These are phyloP conservation scores for Perdita meconis DNA, from an alignment of 2,888 invertebrate genomes.

Conservation along the genomic window DNA sequence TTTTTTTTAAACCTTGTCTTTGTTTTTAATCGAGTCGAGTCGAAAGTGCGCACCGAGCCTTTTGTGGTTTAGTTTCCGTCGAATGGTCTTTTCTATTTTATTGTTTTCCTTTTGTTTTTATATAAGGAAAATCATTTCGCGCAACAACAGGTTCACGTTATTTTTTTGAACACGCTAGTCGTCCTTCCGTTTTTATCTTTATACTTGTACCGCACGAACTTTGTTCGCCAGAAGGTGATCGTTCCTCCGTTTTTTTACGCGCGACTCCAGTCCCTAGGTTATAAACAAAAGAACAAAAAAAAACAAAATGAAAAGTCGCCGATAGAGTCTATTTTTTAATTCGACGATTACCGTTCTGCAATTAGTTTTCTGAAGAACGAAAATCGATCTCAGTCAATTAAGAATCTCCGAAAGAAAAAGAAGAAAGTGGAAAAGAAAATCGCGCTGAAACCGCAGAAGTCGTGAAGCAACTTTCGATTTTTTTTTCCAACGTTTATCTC, in stretches of 20 bases:
- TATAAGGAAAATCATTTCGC: neutral
- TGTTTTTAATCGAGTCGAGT: too few species aligned
- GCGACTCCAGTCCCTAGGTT: constrained; percentile 23
- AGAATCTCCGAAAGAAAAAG: neutral
- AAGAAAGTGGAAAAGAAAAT: constrained; percentile 1
- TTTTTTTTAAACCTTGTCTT: neutral
- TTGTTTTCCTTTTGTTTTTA: neutral
- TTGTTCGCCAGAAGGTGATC: constrained; percentile 26
- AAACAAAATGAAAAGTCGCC: neutral
- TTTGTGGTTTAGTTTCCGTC: constrained; percentile 19
- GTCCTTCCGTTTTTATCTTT: neutral
- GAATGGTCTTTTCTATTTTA: neutral
- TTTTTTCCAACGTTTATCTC: constrained; percentile 36
- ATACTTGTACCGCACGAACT: constrained; percentile 11
- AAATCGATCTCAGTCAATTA: constrained; percentile 53
- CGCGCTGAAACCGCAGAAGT: constrained; percentile 24
- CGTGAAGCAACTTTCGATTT: constrained; percentile 32
- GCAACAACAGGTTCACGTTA: neutral
- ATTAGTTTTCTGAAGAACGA: constrained; percentile 8
- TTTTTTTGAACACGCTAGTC: constrained; percentile 49
- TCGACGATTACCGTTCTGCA: constrained; percentile 15
- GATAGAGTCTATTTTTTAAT: constrained; percentile 30
- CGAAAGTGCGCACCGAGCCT: constrained; percentile 51
- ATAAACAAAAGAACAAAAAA: neutral
- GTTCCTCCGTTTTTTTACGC: constrained; percentile 21